Conservation (phyloP, 2,888 invertebrate genomes). For the Apotomis betuletana region DNA sequence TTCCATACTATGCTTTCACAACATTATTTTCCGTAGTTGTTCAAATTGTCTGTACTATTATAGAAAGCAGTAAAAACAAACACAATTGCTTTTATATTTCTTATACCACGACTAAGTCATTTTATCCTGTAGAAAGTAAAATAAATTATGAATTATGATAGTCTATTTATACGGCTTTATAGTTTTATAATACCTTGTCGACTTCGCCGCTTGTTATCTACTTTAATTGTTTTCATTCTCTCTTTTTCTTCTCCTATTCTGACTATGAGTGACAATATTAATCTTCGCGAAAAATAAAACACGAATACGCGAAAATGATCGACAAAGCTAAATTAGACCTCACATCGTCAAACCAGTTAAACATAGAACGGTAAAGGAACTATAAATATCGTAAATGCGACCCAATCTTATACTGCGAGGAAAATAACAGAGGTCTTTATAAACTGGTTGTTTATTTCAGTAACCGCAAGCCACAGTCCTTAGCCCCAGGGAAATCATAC, state of each 20-base stretch:
- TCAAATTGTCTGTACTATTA: too few species aligned
- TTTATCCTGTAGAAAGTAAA: too few species aligned
- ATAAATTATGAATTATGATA: too few species aligned
- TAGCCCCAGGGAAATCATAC: conserved; percentile 38
- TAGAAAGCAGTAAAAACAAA: too few species aligned
- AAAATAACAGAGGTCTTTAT: conserved; percentile 1
- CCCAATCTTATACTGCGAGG: background rate
- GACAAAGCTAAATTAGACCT: conserved; percentile 1
- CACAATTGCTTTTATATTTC: too few species aligned
- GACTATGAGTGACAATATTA: background rate
- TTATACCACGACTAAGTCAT: too few species aligned
- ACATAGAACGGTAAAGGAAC: background rate
- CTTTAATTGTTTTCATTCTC: too few species aligned
- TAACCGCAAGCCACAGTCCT: conserved; percentile 7
- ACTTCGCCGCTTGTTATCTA: too few species aligned
- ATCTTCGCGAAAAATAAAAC: background rate
- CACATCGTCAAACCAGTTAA: background rate
- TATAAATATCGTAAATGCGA: background rate
- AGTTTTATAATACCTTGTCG: too few species aligned
- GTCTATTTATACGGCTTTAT: too few species aligned
- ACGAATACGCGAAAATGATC: background rate
- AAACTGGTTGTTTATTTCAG: conserved; percentile 24
- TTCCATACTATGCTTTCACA: too few species aligned
- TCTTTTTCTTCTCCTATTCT: background rate
- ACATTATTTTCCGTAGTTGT: too few species aligned